Base-by-base conservation (phyloP, 2,113 vertebrate genomes). In the human region DNA sequence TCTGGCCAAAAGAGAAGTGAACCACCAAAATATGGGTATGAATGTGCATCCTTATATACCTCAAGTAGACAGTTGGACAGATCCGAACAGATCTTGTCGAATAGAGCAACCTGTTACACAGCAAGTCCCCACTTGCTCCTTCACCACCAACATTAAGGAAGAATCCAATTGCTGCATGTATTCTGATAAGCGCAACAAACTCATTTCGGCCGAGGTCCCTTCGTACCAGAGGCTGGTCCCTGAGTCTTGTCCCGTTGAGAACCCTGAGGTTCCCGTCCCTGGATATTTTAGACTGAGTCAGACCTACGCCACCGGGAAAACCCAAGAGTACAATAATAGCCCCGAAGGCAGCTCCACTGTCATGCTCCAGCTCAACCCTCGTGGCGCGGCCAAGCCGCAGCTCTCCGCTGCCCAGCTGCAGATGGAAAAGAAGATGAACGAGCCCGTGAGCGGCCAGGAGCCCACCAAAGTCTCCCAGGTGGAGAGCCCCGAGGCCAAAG, bases 121-220 rank as follows among this genome's bases (percentile, higher is more conserved):
- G 98, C 99, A 99, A 99, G 99, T 99, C 98, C 99, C 99, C 99
- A 99, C 99, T 99, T 99, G 99, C 98, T 99, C 99, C 97, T 99
- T 99, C 98, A 99, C 99, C 98, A 99, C 99, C 98, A 99, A 99
- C 99, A 99, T 99, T 98, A 99, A 99, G 98, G 99, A 99, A 98
- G 99, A 99, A 99, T 99, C 99, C 98, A 99, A 99, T 98, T 99
- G 99, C 99, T 99, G 99, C 99, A 99, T 99, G 99, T 99, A 99
- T 99, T 99, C 99, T 97, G 99, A 99, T 99, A 99, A 99, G 99
- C 99, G 99, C 99, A 99, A 99, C 98, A 99, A 99, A 99, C 99
- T 99, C 98, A 99, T 98, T 98, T 98, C 99, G 97, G 98, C 99
- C 97, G 99, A 99, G 96, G 99, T 99, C 98, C 99, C 99, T 98